These are phyloP conservation scores for Anguilla pacifica DNA, from an alignment of 2,797 vertebrate species.

Conservation along the genomic window DNA sequence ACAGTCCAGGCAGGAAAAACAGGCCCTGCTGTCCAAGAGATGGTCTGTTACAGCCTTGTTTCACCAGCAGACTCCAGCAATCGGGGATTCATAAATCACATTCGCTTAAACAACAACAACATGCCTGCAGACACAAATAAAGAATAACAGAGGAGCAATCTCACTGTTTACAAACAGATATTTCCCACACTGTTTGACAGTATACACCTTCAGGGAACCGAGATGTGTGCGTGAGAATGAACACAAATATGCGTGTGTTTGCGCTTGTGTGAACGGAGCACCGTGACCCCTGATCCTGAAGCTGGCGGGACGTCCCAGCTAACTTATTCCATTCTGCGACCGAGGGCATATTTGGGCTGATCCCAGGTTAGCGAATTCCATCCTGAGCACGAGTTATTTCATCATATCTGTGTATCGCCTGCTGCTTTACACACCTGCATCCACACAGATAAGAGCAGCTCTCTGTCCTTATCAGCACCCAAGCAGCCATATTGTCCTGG, in stretches of 20 bases:
- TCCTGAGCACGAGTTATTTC: slow-evolving; percentile 42
- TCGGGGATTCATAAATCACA: background rate
- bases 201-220: background rate
- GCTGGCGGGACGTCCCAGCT: slow-evolving; percentile 3
- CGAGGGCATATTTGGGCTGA: slow-evolving; percentile 4
- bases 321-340: slow-evolving; percentile 1
- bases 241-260: background rate
- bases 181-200: background rate
- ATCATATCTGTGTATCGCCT: slow-evolving; percentile 52
- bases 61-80: background rate
- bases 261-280: background rate
- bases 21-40: slow-evolving; percentile 21
- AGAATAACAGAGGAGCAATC: background rate
- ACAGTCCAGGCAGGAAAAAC: slow-evolving; percentile 29
- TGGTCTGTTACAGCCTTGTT: slow-evolving; percentile 17
- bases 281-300: slow-evolving; percentile 12
- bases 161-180: background rate
- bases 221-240: background rate
- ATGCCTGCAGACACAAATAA: background rate
- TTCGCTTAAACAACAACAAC: background rate
- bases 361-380: slow-evolving; percentile 41
- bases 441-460: slow-evolving; percentile 60
- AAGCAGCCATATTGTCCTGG: background rate
- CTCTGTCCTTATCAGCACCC: slow-evolving; percentile 22
- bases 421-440: slow-evolving; percentile 54